Percentiles rank a stretch among this genome's conserved stretches.
These are phyloP conservation scores for Synchiropus splendidus DNA, from an alignment of 2,113 vertebrate species.

Conservation along the genomic window DNA sequence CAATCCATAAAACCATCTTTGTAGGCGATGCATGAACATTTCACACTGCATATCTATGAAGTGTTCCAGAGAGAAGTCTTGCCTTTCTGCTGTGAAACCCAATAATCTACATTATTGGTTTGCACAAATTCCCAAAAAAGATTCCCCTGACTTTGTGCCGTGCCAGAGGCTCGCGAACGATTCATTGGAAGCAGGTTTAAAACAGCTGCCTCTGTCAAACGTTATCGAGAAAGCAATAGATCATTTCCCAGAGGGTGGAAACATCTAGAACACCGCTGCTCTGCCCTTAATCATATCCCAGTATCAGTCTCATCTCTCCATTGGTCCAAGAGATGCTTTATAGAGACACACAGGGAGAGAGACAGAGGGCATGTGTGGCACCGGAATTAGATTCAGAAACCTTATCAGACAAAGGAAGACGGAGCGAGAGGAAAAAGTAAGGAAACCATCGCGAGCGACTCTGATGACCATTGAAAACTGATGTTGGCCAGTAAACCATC, in stretches of 20 bases:
- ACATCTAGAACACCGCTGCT: slow-evolving; percentile 12
- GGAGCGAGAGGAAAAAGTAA: slow-evolving; percentile 5
- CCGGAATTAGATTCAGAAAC: background rate
- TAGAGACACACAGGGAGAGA: background rate
- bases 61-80: too few species aligned
- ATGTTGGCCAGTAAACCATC: too few species aligned
- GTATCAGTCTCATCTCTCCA: slow-evolving; percentile 24
- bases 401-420: slow-evolving; percentile 5
- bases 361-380: background rate
- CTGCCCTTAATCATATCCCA: slow-evolving; percentile 30
- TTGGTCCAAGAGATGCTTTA: background rate
- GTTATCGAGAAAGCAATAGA: slow-evolving; percentile 42
- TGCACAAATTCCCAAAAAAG: slow-evolving; percentile 2
- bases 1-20: too few species aligned
- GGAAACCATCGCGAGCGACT: too few species aligned
- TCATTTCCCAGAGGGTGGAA: slow-evolving; percentile 28
- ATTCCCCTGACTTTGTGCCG: slow-evolving; percentile 19
- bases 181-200: slow-evolving; percentile 21
- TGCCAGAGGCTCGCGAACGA: slow-evolving; percentile 17
- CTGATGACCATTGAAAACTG: background rate
- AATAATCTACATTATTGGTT: background rate
- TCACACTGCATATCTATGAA: too few species aligned
- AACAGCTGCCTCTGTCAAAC: slow-evolving; percentile 47
- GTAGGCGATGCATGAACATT: too few species aligned
- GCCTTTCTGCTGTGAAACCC: too few species aligned